Evolutionary conservation across 2,888 invertebrate genomes (phyloP), one percentile per base, ranked within the genome.

Genomic region (Microplitis manilae): DNA sequence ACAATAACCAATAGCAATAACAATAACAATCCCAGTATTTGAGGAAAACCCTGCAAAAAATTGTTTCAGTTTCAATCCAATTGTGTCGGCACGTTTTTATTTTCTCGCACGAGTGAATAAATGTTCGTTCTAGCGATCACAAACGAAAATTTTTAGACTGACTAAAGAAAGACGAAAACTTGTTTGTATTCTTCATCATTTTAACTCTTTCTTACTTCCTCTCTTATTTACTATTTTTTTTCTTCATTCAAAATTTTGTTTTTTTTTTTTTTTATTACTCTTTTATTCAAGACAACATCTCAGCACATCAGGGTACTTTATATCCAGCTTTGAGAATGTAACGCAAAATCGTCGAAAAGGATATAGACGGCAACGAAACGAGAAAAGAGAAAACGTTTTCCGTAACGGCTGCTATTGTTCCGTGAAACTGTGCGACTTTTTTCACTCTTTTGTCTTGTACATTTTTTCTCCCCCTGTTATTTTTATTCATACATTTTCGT

Each of bases 341-440:
- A 76, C 62, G 73, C 61, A 59, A 20, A 73, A 73, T 50, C 38
- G n/a, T 50, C 65, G 38, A 65, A 65, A 62, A 62, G 65, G 38
- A 65, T 17, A 65, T 13, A 38, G 38, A 30, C 7, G 38, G 13
- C 38, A 65, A 50, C 50, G 9, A 72, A 65, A 72, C 72, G 68
- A 68, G 70, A 67, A 62, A 76, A 67, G 72, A 72, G 68, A 72
- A 72, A 76, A 41, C 30, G 30, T 30, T 8, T 39, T 40, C 60
- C 17, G 64, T 61, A 71, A 77, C 69, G 68, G 40, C 39, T 73
- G 69, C 77, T 69, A 77, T 77, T 77, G 77, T 77, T 77, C 70
- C 73, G 60, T 77, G 39, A 70, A 73, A 73, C 39, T 64, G 73
- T 64, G 69, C 68, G 73, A 73, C 73, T 73, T 69, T 60, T 64